Percentiles rank a stretch among this genome's conserved stretches.
Evolutionary conservation across 2,888 invertebrate genomes (phyloP).

Genomic region (Iselma pallidipennis): DNA sequence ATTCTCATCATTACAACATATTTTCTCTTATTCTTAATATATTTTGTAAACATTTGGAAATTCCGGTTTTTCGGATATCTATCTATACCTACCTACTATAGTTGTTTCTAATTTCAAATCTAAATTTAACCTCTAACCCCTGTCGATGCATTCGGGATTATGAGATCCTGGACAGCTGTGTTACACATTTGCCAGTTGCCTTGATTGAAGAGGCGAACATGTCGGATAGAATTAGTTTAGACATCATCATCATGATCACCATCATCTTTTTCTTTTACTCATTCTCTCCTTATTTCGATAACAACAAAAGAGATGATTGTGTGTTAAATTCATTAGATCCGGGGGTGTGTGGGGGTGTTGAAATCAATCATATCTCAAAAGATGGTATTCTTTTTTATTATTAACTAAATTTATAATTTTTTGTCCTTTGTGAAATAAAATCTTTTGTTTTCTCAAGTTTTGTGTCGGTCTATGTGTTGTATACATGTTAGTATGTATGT

Average conservation of each 20-base stretch:
- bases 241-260: no score
- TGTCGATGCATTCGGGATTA: conserved; percentile 51
- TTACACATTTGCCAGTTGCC: conserved; percentile 50
- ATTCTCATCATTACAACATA: neutral
- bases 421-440: conserved; percentile 47
- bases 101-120: conserved; percentile 30
- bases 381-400: conserved; percentile 21
- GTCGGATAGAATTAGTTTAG: neutral
- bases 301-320: no score
- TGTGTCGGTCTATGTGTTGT: neutral
- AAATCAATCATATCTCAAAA: neutral
- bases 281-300: neutral
- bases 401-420: conserved; percentile 15
- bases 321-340: no score
- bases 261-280: neutral
- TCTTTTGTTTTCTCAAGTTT: conserved; percentile 53
- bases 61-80: neutral
- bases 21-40: neutral
- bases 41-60: neutral
- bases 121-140: conserved; percentile 55
- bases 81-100: neutral
- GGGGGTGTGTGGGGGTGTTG: neutral
- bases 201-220: conserved; percentile 35
- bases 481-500: neutral
- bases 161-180: conserved; percentile 54